phyloP scores from a whole-genome alignment of 2,113 vertebrate species.

The Barnardius zonarius region DNA sequence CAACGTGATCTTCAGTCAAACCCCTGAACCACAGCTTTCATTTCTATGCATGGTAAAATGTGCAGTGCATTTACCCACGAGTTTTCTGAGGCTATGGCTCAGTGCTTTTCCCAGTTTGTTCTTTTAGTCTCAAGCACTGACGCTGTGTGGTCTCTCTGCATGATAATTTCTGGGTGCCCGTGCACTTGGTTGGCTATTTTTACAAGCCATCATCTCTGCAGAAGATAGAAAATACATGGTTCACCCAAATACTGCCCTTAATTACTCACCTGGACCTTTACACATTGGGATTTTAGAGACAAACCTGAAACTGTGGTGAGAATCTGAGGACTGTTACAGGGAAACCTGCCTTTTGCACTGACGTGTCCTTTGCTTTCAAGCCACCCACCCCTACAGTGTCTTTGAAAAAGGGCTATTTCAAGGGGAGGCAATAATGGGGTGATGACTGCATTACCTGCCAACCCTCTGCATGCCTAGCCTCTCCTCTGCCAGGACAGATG shows the following conservation, averaged over 20 bases:
- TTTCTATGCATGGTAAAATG: background rate
- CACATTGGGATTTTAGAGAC: background rate
- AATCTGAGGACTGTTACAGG: background rate
- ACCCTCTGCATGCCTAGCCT: background rate
- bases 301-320: background rate
- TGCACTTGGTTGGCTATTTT: background rate
- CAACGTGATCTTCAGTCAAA: background rate
- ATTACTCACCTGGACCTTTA: background rate
- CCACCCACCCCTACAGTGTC: background rate
- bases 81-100: background rate
- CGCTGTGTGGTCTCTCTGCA: fast-evolving
- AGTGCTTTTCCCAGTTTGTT: background rate
- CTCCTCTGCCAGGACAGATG: background rate
- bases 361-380: background rate
- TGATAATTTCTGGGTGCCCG: background rate
- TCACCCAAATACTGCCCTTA: background rate
- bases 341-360: background rate
- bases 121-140: background rate
- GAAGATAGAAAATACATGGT: background rate
- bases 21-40: background rate
- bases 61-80: background rate
- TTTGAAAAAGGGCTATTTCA: background rate
- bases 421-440: background rate
- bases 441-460: background rate
- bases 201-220: background rate